Percentiles rank a stretch among this genome's conserved stretches.
Conservation (phyloP, 2,113 vertebrate genomes). For the Corynorhinus townsendii region DNA sequence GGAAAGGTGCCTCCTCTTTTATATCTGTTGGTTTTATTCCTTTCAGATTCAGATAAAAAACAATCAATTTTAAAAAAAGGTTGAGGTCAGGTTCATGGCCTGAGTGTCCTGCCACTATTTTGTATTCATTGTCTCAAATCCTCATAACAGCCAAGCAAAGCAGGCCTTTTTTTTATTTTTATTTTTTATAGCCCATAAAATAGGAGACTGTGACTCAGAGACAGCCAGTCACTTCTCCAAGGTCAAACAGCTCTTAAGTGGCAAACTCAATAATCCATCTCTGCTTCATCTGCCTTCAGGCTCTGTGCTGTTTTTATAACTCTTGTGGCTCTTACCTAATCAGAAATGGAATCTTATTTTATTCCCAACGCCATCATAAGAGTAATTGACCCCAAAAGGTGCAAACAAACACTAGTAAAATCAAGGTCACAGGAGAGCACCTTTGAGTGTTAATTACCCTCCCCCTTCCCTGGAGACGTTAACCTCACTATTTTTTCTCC, state of each 20-base stretch:
- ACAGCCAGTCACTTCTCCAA: background rate
- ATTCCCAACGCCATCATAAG: background rate
- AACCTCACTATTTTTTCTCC: background rate
- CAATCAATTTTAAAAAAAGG: background rate
- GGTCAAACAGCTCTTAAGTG: background rate
- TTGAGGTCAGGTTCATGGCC: too few species aligned
- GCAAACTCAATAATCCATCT: background rate
- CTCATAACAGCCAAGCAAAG: background rate
- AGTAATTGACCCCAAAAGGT: background rate
- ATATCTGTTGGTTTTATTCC: background rate
- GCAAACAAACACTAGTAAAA: background rate
- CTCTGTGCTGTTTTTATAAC: background rate
- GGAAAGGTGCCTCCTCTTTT: background rate
- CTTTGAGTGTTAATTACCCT: rapidly evolving
- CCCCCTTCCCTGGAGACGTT: background rate
- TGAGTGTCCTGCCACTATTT: background rate
- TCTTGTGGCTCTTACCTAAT: background rate
- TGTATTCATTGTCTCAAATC: background rate
- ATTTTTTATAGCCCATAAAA: background rate
- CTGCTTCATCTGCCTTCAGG: too few species aligned
- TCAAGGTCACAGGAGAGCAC: background rate
- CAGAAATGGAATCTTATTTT: background rate
- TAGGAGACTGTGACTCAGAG: background rate
- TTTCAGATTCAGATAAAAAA: background rate
- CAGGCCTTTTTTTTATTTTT: background rate